phyloP scores from a whole-genome alignment of 2,113 vertebrate genomes.

The Psephotus haematonotus region DNA sequence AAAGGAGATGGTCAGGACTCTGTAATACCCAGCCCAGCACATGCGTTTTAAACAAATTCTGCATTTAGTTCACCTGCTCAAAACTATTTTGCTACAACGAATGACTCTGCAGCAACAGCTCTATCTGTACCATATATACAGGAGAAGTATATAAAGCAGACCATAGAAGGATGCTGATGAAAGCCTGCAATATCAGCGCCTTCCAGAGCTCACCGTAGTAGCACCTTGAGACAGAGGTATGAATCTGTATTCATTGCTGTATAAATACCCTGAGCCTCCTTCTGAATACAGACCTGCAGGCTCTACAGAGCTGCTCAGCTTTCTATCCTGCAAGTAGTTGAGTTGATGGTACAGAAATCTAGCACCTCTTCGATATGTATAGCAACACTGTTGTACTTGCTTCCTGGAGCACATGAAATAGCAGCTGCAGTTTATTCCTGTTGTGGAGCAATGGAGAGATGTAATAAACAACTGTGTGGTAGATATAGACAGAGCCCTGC shows the following conservation, averaged over 20 bases:
- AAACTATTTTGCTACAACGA: background rate
- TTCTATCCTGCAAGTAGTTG: background rate
- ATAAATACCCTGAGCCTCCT: background rate
- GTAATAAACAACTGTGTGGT: background rate
- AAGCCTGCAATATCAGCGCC: background rate
- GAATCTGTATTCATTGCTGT: background rate
- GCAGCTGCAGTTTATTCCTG: background rate
- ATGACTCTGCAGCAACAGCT: background rate
- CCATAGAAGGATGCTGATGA: background rate
- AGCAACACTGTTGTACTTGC: background rate
- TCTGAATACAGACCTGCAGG: background rate
- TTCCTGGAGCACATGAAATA: background rate
- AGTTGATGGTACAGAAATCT: background rate
- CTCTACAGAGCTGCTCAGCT: background rate
- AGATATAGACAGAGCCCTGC: background rate
- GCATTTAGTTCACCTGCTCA: background rate
- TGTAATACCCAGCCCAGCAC: background rate
- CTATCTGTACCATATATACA: background rate
- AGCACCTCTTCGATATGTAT: background rate
- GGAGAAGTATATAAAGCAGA: background rate
- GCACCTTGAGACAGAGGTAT: background rate
- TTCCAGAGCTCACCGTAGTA: background rate
- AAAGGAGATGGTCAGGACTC: background rate
- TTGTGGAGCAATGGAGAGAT: background rate
- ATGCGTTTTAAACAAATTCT: background rate